Base-by-base conservation (phyloP, 1,140 invertebrate genomes). In the Cryptotermes secundus region DNA sequence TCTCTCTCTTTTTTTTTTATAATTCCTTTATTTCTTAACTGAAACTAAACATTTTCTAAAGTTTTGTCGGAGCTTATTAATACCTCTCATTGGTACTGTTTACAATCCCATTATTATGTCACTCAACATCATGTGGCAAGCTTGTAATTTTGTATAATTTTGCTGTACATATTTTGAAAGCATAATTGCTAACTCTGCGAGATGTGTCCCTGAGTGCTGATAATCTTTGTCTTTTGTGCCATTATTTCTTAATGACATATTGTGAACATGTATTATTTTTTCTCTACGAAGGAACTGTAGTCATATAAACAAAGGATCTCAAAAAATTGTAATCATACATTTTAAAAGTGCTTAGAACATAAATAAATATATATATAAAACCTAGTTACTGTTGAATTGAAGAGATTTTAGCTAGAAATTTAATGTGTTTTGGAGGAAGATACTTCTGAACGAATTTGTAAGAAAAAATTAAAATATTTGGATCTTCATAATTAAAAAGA, bases 1-100 rank as follows among this genome's bases (percentile, higher is more conserved):
- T 83, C 38, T 83, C 65, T n/a, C n/a, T n/a, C 59, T 24, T 36
- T 34, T 84, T 80, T 35, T n/a, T 80, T 79, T 84, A 79, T 31
- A 80, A 31, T 79, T 79, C 53, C 80, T n/a, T 35, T 80, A 36
- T 72, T 72, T 72, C 19, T 10, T n/a, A 19, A 26, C 1, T 72
- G 26, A 16, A 31, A 72, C n/a, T 72, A 72, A 72, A 72, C 59
- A n/a, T 26, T 72, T 72, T 72, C 59, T 31, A 72, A 72, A 72
- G 31, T 59, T 59, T 26, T 31, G 59, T 72, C 59, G 9, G 4
- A 10, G 59, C 59, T 72, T 31, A n/a, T 31, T 72, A 72, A 72
- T 72, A 72, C 14, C 31, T 10, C 53, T 10, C 59, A n/a, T 72
- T 72, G n/a, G n/a, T 72, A 31, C n/a, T 72, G 10, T 31, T 72